Base-by-base conservation (phyloP, 2,113 vertebrate genomes). In the Saimiri boliviensis region DNA sequence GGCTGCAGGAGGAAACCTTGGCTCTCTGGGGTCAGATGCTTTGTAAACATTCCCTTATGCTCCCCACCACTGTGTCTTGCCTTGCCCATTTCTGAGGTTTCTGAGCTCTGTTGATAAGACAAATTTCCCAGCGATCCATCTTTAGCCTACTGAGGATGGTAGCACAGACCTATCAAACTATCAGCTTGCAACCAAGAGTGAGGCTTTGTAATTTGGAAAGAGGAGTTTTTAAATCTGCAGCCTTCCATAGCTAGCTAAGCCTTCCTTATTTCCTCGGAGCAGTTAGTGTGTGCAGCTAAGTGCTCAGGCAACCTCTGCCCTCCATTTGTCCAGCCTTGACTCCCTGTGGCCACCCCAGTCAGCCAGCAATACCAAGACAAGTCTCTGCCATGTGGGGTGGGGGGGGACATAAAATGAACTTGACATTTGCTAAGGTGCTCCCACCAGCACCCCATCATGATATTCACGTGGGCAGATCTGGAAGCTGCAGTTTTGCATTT, bases 371-470 rank as follows among this genome's bases (percentile, higher is more conserved):
- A 70, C 68, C 63, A 40, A 27, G 20, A 8, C 52, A 40, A 77
- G 45, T 8, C 71, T 86, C 66, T 11, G 74, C 81, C 63, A 2
- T 68, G 10, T 8, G 11, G n/a, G n/a, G n/a, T n/a, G n/a, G n/a
- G n/a, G n/a, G n/a, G n/a, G n/a, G n/a, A n/a, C n/a, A n/a, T 37
- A 27, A 30, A 66, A 21, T 32, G 40, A 52, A 9, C 63, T 49
- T 56, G 60, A 56, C n/a, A 16, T 84, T 35, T 13, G 17, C 35
- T 30, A 8, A 35, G 27, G 19, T 16, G 12, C 25, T 66, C 82
- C 35, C 0, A 2, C 35, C 40, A 23, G 35, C 16, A n/a, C 40
- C 45, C n/a, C 14, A 2, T n/a, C 8, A 0, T 1, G 5, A 27
- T 12, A 12, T 8, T 2, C 35, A 52, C 12, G 8, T 13, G 25